Percentiles rank a stretch among this genome's conserved stretches.
phyloP scores from a whole-genome alignment of 1,140 invertebrate species.

The Bombus turneri region DNA sequence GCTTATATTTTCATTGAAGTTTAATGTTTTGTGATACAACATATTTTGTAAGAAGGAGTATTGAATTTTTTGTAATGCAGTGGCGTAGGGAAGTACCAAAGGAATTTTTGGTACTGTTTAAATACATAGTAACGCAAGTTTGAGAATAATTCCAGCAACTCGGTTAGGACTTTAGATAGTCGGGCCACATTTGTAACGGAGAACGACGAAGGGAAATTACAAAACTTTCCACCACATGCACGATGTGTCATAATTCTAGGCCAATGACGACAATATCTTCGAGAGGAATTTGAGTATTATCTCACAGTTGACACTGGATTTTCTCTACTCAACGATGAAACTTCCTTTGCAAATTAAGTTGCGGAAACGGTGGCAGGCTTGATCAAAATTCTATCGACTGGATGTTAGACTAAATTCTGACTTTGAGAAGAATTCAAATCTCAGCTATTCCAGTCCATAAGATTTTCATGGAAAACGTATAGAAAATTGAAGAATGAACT shows the following conservation, averaged over 20 bases:
- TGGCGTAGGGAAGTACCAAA: no score
- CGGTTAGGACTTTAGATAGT: neutral
- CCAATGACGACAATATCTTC: neutral
- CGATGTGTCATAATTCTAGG: constrained; percentile 8
- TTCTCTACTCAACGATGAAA: neutral
- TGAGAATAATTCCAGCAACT: neutral
- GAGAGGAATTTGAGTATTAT: constrained; percentile 1
- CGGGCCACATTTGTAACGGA: constrained; percentile 3
- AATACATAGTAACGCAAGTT: neutral
- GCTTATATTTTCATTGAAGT: no score
- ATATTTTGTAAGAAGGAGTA: no score
- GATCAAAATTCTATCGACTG: neutral
- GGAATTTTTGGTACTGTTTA: neutral
- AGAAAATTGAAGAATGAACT: rapidly evolving
- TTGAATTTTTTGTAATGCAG: neutral
- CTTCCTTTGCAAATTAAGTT: neutral
- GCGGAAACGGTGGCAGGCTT: neutral
- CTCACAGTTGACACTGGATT: neutral
- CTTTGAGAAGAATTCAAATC: neutral
- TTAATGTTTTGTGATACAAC: no score
- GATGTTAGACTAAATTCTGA: neutral
- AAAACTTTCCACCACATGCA: constrained; percentile 14
- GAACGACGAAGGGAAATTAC: constrained; percentile 16
- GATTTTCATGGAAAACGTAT: neutral
- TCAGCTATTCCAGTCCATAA: neutral